Percentiles rank a stretch among this genome's conserved stretches.
Evolutionary conservation across 2,113 vertebrate genomes (phyloP).

Genomic region (Chionodraco myersi): DNA sequence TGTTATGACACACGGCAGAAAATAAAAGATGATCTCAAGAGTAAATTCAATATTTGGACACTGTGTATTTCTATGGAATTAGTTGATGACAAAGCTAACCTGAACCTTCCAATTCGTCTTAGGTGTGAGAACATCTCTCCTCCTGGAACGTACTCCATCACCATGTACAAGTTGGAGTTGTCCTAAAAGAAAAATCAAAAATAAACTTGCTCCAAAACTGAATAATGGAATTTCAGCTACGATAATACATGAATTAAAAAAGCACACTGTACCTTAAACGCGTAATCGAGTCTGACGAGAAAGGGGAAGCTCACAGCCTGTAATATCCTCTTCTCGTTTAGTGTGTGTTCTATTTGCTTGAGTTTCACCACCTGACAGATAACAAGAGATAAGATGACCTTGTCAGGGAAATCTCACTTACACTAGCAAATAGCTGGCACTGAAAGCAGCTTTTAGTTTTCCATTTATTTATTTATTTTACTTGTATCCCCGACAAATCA

Average conservation of each 20-base stretch:
- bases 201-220: not conserved
- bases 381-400: slow-evolving; percentile 49
- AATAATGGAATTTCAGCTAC: not conserved
- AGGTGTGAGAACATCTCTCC: slow-evolving; percentile 99
- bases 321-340: slow-evolving; percentile 99
- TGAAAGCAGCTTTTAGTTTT: slow-evolving; percentile 16
- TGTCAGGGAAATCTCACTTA: slow-evolving; percentile 17
- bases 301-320: slow-evolving; percentile 99
- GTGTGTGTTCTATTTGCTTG: slow-evolving; percentile 99
- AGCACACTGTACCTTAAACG: slow-evolving; percentile 91
- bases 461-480: slow-evolving; percentile 17
- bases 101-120: slow-evolving; percentile 99
- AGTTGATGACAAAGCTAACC: slow-evolving; percentile 78
- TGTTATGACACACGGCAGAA: not conserved
- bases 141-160: slow-evolving; percentile 99
- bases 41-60: not conserved
- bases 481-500: slow-evolving; percentile 10
- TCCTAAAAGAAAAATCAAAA: slow-evolving; percentile 82
- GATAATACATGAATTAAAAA: not conserved
- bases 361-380: slow-evolving; percentile 94
- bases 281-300: slow-evolving; percentile 97
- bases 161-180: slow-evolving; percentile 99
- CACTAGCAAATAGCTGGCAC: not conserved
- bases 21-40: not conserved
- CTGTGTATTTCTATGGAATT: too few species aligned